Evolutionary conservation across 1,140 invertebrate species (phyloP).

Genomic region (Vanessa atalanta): DNA sequence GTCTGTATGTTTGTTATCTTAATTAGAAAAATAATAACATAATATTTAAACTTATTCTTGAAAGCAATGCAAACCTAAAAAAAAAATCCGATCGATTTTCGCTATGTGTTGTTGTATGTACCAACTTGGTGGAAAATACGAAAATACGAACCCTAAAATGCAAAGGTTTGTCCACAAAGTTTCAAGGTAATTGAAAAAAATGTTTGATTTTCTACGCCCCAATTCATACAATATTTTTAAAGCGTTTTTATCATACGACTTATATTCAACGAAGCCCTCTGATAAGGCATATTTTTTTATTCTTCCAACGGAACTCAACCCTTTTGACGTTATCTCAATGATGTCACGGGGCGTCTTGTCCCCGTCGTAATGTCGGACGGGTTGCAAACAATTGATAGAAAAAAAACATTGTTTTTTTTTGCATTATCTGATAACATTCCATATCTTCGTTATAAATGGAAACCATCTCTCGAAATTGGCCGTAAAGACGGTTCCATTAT

Average conservation of each 20-base stretch:
- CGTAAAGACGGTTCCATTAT: no score
- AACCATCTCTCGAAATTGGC: neutral
- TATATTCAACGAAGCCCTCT: constrained; percentile 37
- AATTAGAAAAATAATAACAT: neutral
- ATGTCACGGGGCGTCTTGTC: constrained; percentile 62
- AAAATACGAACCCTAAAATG: no score
- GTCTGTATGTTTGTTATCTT: neutral
- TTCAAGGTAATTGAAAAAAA: neutral
- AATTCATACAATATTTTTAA: constrained; percentile 26
- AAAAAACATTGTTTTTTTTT: constrained; percentile 17
- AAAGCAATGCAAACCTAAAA: no score
- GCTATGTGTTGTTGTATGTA: no score
- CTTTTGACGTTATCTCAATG: constrained; percentile 66
- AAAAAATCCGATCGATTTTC: no score
- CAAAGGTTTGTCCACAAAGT: no score
- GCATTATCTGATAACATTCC: neutral
- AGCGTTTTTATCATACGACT: constrained; percentile 29
- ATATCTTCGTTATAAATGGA: neutral
- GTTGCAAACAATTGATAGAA: constrained; percentile 35
- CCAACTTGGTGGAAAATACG: no score
- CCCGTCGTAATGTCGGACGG: constrained; percentile 41
- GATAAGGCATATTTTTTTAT: constrained; percentile 56
- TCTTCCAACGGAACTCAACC: constrained; percentile 62
- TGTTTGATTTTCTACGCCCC: constrained; percentile 8
- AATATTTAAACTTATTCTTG: no score